Evolutionary conservation across 23 tunicate genomes (phyloP).

Genomic region (Styela clava): DNA sequence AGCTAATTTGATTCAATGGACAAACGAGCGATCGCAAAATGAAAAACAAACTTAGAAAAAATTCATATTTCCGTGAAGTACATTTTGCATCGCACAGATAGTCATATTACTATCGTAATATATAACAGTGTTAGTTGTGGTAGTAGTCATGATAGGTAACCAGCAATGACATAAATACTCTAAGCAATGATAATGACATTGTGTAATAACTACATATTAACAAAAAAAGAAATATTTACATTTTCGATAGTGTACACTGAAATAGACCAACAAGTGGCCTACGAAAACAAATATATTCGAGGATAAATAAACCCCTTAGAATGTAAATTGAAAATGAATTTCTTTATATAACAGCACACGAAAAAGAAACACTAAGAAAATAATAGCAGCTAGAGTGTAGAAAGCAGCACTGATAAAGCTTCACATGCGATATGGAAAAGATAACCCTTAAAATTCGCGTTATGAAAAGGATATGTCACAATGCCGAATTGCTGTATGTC

Average conservation of each 20-base stretch:
- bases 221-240: neutral
- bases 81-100: neutral
- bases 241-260: neutral
- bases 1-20: too few species aligned
- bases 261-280: too few species aligned
- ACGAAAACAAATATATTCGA: too few species aligned
- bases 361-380: too few species aligned
- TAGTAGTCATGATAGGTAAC: neutral
- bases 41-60: neutral
- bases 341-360: neutral
- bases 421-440: neutral
- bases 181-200: neutral
- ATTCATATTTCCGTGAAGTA: too few species aligned
- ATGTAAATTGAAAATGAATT: neutral
- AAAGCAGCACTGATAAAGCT: neutral
- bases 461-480: too few species aligned
- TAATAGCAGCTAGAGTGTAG: neutral
- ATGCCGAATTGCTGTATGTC: too few species aligned
- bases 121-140: constrained; percentile 7
- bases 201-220: neutral
- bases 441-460: neutral
- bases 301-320: too few species aligned
- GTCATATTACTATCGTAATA: neutral
- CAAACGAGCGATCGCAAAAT: neutral
- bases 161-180: neutral